Percentiles rank a stretch among this genome's conserved stretches.
These are phyloP conservation scores for Crocallis elinguaria DNA, from an alignment of 2,888 invertebrate genomes.

Conservation along the genomic window DNA sequence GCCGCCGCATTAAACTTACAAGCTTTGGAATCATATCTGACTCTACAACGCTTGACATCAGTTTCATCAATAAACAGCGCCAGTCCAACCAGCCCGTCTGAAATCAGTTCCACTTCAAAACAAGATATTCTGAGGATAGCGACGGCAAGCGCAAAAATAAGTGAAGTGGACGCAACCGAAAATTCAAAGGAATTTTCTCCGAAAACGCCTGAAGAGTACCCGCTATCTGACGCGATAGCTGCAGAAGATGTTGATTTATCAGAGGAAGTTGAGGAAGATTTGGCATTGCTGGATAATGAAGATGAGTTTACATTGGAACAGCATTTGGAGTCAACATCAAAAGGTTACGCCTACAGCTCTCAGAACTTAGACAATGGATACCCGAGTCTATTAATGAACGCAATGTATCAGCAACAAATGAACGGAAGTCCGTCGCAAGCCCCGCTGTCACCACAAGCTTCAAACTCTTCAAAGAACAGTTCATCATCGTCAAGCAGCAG, in stretches of 20 bases:
- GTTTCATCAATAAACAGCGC: slow-evolving; percentile 84
- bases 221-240: slow-evolving; percentile 78
- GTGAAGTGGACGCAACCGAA: slow-evolving; percentile 72
- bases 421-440: slow-evolving; percentile 77
- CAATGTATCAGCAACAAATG: slow-evolving; percentile 86
- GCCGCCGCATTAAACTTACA: slow-evolving; percentile 94
- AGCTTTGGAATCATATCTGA: slow-evolving; percentile 93
- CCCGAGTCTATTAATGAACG: slow-evolving; percentile 89
- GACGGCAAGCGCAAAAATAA: slow-evolving; percentile 82
- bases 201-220: slow-evolving; percentile 79
- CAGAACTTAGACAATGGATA: slow-evolving; percentile 88
- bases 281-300: slow-evolving; percentile 90
- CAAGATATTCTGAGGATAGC: slow-evolving; percentile 89
- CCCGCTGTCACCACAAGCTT: slow-evolving; percentile 73
- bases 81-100: slow-evolving; percentile 61
- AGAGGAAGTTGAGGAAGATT: slow-evolving; percentile 90
- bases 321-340: slow-evolving; percentile 77
- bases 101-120: slow-evolving; percentile 78
- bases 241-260: slow-evolving; percentile 88
- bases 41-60: slow-evolving; percentile 91
- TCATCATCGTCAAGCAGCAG: slow-evolving; percentile 77
- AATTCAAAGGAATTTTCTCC: slow-evolving; percentile 73
- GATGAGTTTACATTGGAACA: slow-evolving; percentile 87
- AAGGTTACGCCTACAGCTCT: slow-evolving; percentile 74
- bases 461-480: slow-evolving; percentile 78